These are phyloP conservation scores for Periparus ater DNA, from an alignment of 2,797 vertebrate species.

Conservation along the genomic window DNA sequence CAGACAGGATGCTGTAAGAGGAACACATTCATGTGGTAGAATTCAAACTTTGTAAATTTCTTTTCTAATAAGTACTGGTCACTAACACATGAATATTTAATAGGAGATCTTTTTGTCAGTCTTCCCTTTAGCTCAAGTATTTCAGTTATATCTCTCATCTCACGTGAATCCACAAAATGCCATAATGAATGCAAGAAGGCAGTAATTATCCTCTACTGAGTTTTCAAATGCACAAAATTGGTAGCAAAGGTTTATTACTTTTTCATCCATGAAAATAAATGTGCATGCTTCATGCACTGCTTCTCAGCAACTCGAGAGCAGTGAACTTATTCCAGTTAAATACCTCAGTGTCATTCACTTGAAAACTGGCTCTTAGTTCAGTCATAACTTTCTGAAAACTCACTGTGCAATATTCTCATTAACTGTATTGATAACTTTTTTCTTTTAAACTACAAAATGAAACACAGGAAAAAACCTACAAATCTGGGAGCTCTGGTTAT, in stretches of 20 bases:
- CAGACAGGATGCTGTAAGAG: background rate
- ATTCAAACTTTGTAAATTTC: background rate
- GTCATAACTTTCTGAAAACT: background rate
- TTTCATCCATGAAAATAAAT: constrained; percentile 38
- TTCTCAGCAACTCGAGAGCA: constrained; percentile 40
- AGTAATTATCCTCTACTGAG: background rate
- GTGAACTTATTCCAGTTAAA: constrained; percentile 47
- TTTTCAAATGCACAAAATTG: constrained; percentile 33
- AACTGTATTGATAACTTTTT: background rate
- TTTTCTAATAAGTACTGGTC: background rate
- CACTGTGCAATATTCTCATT: background rate
- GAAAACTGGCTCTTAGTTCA: constrained; percentile 19
- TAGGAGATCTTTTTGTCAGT: background rate
- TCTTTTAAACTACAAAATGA: background rate
- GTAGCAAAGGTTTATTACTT: constrained; percentile 37
- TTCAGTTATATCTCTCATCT: background rate
- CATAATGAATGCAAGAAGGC: background rate
- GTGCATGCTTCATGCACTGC: constrained; percentile 52
- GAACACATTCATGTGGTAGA: background rate
- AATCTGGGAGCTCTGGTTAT: background rate
- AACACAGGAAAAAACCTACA: background rate
- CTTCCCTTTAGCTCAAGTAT: background rate
- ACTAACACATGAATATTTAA: background rate
- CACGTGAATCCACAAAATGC: background rate
- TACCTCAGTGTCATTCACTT: constrained; percentile 46